These are phyloP conservation scores for Frankliniella fusca DNA, from an alignment of 2,888 invertebrate genomes.

Conservation along the genomic window DNA sequence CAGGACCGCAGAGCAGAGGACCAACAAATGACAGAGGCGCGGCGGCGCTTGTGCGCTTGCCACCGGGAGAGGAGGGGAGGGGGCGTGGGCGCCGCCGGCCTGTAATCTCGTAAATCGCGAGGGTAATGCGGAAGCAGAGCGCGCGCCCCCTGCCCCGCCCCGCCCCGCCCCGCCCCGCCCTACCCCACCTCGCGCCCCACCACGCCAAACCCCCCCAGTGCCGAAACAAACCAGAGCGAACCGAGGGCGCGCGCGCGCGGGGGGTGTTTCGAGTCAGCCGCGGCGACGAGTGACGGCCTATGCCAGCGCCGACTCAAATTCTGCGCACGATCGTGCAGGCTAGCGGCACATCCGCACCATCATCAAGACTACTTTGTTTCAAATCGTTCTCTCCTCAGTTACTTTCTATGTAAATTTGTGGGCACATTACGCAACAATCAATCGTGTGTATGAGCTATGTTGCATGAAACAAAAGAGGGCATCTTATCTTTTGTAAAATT, in stretches of 20 bases:
- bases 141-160: background rate
- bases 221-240: background rate
- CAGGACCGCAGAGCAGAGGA: background rate
- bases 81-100: background rate
- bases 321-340: too few relatives aligned
- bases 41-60: too few relatives aligned
- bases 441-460: background rate
- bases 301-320: too few relatives aligned
- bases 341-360: too few relatives aligned
- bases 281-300: background rate
- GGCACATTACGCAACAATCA: too few relatives aligned
- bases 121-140: background rate
- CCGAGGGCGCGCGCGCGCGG: too few relatives aligned
- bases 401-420: too few relatives aligned
- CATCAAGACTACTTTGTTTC: too few relatives aligned
- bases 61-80: background rate
- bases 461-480: background rate
- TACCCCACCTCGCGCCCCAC: background rate
- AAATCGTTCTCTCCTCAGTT: too few relatives aligned
- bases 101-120: background rate
- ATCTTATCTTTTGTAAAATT: background rate
- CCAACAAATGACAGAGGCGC: too few relatives aligned
- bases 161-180: background rate
- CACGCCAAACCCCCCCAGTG: too few relatives aligned
- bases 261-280: background rate